phyloP scores from a whole-genome alignment of 2,113 vertebrate species.

The Danionella cerebrum region DNA sequence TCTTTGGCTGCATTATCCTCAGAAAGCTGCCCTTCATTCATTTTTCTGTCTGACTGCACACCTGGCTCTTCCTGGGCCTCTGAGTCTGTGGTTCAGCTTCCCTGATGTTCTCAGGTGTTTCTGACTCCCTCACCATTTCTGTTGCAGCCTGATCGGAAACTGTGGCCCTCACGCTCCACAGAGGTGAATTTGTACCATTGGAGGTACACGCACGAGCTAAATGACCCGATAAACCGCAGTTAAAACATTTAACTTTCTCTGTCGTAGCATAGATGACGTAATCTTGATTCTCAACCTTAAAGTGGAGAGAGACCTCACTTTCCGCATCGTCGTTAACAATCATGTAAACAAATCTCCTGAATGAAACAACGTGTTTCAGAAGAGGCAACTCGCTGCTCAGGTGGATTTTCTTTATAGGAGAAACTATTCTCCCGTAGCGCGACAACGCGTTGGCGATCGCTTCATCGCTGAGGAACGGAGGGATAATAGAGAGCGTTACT shows the following conservation, averaged over 20 bases:
- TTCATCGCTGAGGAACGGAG: neutral
- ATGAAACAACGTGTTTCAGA: slow-evolving; percentile 6
- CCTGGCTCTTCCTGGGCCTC: no score
- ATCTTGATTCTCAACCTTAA: neutral
- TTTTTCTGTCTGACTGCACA: no score
- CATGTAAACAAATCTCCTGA: slow-evolving; percentile 32
- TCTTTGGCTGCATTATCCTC: no score
- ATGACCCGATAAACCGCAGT: neutral
- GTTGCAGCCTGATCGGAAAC: no score
- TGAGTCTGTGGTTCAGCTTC: no score
- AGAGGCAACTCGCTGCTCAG: neutral
- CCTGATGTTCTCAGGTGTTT: no score
- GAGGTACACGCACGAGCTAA: no score
- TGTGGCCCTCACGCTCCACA: no score
- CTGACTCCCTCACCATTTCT: no score
- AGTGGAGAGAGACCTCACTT: neutral
- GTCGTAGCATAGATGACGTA: neutral
- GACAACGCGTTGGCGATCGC: neutral
- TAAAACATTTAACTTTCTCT: neutral
- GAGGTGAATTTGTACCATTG: no score
- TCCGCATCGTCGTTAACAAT: neutral
- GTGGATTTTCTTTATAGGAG: neutral
- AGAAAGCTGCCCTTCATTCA: no score
- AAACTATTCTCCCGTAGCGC: neutral
- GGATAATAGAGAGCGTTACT: neutral